Evolutionary conservation across 2,113 vertebrate species (phyloP).

Genomic region (Gavialis gangeticus): DNA sequence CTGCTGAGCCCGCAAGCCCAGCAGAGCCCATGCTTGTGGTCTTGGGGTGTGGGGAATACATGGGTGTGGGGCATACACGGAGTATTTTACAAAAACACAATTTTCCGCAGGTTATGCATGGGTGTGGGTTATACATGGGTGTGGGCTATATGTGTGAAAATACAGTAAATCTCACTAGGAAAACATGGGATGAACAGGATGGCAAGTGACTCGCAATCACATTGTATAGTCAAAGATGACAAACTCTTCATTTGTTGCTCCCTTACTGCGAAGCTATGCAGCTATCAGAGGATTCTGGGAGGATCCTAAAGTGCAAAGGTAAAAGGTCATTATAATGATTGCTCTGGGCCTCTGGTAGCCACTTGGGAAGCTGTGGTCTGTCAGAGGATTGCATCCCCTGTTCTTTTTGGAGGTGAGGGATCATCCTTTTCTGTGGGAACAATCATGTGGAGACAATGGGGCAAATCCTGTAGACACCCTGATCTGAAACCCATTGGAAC

Average conservation of each 20-base stretch:
- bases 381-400: neutral
- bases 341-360: neutral
- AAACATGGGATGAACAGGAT: neutral
- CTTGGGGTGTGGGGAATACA: too few species aligned
- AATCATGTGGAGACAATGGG: neutral
- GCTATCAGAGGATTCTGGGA: neutral
- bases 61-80: too few species aligned
- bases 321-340: neutral
- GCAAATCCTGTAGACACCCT: neutral
- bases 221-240: neutral
- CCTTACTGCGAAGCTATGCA: neutral
- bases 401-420: accelerated
- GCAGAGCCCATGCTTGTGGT: too few species aligned
- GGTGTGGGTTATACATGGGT: too few species aligned
- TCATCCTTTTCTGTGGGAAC: neutral
- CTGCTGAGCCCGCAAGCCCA: too few species aligned
- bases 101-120: too few species aligned
- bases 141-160: too few species aligned
- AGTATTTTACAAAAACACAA: too few species aligned
- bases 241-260: neutral
- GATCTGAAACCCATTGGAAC: neutral
- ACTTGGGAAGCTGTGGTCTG: neutral
- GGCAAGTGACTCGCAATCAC: neutral
- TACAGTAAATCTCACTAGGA: neutral
- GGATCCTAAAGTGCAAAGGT: neutral